Base-by-base conservation (phyloP, 2,797 vertebrate species). In the Capromys pilorides region DNA sequence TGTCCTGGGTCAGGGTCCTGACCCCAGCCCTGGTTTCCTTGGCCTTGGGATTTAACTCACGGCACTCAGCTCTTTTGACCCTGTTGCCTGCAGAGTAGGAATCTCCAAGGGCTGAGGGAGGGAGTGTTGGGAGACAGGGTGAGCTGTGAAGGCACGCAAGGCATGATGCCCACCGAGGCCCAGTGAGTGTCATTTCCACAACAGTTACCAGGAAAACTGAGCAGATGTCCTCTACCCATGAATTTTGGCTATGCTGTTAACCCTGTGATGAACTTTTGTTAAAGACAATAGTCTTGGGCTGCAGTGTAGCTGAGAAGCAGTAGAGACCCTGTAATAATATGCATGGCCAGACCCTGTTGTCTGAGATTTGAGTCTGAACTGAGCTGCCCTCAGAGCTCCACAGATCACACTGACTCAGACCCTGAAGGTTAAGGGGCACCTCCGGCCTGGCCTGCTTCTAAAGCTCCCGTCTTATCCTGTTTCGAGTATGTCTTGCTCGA, bases 1-100 rank as follows among this genome's bases (percentile, higher is more conserved):
- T 4, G 3, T 6, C 39, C 2, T 41, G 0, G 21, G 28, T 22
- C 19, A 6, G 61, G 6, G n/a, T 51, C 71, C n/a, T 71, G n/a
- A 79, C 67, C 26, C 59, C 41, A 62, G 28, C 41, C 9, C 39
- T 31, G 10, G 75, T 16, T 18, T 39, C 28, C 31, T 2, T 19
- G 64, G 4, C 75, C 86, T 64, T 78, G 45, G 61, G 33, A 22
- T 54, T 36, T 62, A 33, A 39, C 4, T 2, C 31, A 75, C 36
- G 9, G 39, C n/a, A 14, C 41, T 90, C 18, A 41, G 59, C 41
- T 80, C 9, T 69, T 22, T 2, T 57, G 51, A 57, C 49, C 41
- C 5, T 18, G 12, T 62, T 86, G 39, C 14, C 64, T 67, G 12
- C 9, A 77, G 51, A 89, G 2, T 9, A 59, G 24, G n/a, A 26